A percentile compares a stretch with the other conserved stretches of the same genome.
Conservation (phyloP, 2,888 invertebrate species). For the Gastracanthus pulcherrimus region DNA sequence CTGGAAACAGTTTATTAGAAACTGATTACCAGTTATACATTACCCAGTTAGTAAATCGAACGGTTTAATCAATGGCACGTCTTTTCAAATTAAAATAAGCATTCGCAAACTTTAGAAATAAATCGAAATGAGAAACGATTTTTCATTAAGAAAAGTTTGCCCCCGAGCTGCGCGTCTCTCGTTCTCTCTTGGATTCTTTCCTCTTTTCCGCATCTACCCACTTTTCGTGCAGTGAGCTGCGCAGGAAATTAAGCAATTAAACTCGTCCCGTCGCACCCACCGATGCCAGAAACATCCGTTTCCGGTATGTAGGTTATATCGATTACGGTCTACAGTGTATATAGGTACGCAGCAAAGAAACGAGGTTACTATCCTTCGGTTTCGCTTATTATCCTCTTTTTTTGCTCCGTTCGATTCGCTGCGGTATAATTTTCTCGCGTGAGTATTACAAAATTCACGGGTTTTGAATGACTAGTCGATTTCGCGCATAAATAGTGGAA, state of each 20-base stretch:
- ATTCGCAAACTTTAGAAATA: not conserved
- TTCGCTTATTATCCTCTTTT: not conserved
- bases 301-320: conserved; percentile 23
- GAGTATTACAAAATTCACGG: not conserved
- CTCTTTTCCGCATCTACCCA: not conserved
- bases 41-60: not conserved
- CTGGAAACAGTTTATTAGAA: not conserved
- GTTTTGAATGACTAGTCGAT: not conserved
- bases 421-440: not conserved
- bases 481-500: no score
- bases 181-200: not conserved
- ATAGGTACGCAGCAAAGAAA: not conserved
- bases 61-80: not conserved
- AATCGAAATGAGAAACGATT: conserved; percentile 31
- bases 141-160: conserved; percentile 37
- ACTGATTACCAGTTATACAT: not conserved
- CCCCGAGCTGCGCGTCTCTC: not conserved
- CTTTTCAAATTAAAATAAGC: conserved; percentile 15
- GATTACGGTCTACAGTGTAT: not conserved
- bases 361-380: not conserved
- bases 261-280: conserved; percentile 14
- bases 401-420: not conserved
- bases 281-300: conserved; percentile 28
- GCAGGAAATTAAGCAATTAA: conserved; percentile 50
- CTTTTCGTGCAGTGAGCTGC: not conserved